These are phyloP conservation scores for Sebastes cheni DNA, from an alignment of 2,797 vertebrate genomes.

Conservation along the genomic window DNA sequence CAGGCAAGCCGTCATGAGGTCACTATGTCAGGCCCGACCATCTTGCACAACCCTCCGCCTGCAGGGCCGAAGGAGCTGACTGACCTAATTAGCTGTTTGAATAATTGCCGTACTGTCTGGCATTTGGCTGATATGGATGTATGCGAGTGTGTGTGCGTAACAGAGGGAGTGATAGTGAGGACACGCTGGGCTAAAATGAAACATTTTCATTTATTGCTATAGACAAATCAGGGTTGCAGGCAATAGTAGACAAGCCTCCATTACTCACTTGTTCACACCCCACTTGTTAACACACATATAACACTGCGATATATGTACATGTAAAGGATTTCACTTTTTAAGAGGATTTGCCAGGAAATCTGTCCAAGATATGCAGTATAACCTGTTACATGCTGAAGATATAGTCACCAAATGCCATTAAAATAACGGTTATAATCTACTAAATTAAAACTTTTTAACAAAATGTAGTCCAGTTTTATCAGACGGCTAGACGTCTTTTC, in stretches of 20 bases:
- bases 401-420: background rate
- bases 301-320: background rate
- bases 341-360: background rate
- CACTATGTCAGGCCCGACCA: conserved; percentile 72
- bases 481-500: background rate
- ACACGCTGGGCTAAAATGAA: conserved; percentile 38
- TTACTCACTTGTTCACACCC: background rate
- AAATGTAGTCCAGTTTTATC: background rate
- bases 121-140: conserved; percentile 35
- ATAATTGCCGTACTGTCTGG: conserved; percentile 68
- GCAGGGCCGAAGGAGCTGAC: conserved; percentile 60
- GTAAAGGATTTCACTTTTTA: background rate
- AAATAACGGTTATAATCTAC: background rate
- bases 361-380: background rate
- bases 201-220: conserved; percentile 40
- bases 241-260: background rate
- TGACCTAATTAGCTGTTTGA: conserved; percentile 82
- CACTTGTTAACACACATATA: background rate
- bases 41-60: conserved; percentile 64
- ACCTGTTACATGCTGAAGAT: background rate
- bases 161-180: background rate
- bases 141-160: background rate
- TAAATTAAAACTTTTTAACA: background rate
- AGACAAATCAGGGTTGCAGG: background rate
- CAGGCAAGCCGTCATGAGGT: conserved; percentile 59